Evolutionary conservation across 1,140 invertebrate species (phyloP), one percentile per base, ranked within the genome.

Genomic region (Zaprionus africanus): DNA sequence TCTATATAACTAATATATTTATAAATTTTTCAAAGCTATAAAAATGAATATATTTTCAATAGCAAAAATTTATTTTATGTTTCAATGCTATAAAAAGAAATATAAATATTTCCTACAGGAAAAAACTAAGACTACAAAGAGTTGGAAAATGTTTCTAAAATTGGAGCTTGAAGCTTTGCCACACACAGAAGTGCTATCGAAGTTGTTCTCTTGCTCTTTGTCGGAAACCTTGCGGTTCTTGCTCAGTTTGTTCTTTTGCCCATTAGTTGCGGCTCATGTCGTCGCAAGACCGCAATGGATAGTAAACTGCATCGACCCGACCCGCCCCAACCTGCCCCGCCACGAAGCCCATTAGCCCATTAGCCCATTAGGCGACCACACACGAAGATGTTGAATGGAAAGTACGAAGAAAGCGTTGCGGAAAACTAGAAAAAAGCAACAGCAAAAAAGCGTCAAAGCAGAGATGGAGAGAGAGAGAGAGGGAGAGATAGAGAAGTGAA

Each of bases 361-460:
- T 70, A 75, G 59, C 59, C 72, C 24, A 41, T 24, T 38, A 43
- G 2, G 9, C 36, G 54, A 63, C 72, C 72, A 75, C 72, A 75
- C 72, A 75, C 53, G 72, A 51, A 56, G 58, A 36, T 41, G 41
- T 15, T 17, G 53, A 58, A 71, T 71, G 71, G 73, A 76, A 76
- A 76, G 67, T 36, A 64, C 66, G 64, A 76, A 76, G 73, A 76
- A 76, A 76, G 67, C 67, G 60, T 64, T 76, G 73, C 73, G 51
- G 34, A 76, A 76, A 63, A 43, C 26, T 5, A 34, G 31, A 51
- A 38, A 62, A 31, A 61, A 36, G 9, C 1, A 26, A 17, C 15
- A 62, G 34, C 26, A 11, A 41, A 34, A 15, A 53, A 31, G 28
- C 4, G 11, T 34, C 5, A 22, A 46, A 64, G 41, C 41, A 17